These are phyloP conservation scores for Xestia c-nigrum DNA, from an alignment of 2,888 invertebrate genomes.

Conservation along the genomic window DNA sequence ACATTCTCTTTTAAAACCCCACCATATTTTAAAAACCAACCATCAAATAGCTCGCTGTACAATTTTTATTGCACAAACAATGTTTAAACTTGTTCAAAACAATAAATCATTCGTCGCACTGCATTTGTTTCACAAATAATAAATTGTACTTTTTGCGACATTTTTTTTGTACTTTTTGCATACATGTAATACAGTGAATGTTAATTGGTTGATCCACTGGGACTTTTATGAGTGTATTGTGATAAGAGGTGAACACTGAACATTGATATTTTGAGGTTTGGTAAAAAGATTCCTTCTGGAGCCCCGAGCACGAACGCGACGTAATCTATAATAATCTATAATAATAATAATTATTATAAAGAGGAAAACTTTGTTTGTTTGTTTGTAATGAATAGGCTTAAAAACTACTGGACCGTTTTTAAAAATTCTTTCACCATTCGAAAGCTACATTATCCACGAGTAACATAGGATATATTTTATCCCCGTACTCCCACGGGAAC, in stretches of 20 bases:
- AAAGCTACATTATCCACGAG: too few relatives aligned
- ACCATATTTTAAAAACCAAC: constrained; percentile 43
- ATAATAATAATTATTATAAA: too few relatives aligned
- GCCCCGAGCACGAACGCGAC: too few relatives aligned
- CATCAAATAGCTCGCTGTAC: constrained; percentile 37
- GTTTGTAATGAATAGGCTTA: too few relatives aligned
- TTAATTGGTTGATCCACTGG: constrained; percentile 17
- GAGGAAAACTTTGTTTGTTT: too few relatives aligned
- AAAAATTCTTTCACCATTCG: too few relatives aligned
- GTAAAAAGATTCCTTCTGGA: too few relatives aligned
- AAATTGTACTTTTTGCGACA: constrained; percentile 8
- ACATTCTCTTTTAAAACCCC: constrained; percentile 8
- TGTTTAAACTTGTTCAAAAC: constrained; percentile 30
- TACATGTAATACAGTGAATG: background rate
- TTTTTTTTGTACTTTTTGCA: constrained; percentile 15
- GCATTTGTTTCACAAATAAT: constrained; percentile 44
- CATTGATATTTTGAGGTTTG: background rate
- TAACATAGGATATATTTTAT: too few relatives aligned
- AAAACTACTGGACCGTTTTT: too few relatives aligned
- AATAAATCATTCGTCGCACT: constrained; percentile 36
- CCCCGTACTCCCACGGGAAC: too few relatives aligned
- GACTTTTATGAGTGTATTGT: background rate
- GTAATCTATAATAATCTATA: too few relatives aligned
- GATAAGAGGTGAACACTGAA: background rate
- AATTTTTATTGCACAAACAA: constrained; percentile 56